Percentiles rank a stretch among this genome's conserved stretches.
Evolutionary conservation across 2,113 vertebrate species (phyloP).

Genomic region (Vidua macroura): DNA sequence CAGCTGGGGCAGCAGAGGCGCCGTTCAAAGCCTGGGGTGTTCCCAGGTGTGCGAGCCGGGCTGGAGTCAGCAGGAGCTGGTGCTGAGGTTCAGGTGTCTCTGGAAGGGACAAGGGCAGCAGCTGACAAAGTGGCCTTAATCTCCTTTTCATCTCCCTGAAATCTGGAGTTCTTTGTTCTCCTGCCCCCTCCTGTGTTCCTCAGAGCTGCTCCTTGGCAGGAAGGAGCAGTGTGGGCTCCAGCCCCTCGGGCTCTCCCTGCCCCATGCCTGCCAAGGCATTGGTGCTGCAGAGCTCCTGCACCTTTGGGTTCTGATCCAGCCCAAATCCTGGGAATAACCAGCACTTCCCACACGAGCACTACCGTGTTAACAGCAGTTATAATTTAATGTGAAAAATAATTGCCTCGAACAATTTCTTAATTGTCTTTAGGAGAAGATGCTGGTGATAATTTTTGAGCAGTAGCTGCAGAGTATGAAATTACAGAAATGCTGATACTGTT

Average conservation of each 20-base stretch:
- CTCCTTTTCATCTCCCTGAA: background rate
- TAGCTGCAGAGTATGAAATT: background rate
- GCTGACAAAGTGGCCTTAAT: background rate
- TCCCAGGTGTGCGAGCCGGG: background rate
- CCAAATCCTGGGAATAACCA: background rate
- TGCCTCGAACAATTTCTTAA: background rate
- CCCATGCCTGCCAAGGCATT: rapidly evolving
- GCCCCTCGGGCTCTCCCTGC: background rate
- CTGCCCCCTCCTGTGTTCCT: rapidly evolving
- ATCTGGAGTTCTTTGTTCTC: background rate
- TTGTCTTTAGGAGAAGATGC: background rate
- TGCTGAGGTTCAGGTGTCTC: background rate
- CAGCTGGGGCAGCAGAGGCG: background rate
- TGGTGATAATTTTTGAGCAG: background rate
- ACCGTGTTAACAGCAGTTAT: background rate
- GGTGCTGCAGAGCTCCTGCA: background rate
- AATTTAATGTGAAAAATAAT: background rate
- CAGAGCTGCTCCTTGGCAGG: background rate
- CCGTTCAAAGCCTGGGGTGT: background rate
- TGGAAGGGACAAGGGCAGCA: background rate
- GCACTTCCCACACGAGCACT: rapidly evolving
- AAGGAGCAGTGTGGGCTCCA: rapidly evolving
- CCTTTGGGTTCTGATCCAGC: background rate
- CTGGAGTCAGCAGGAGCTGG: background rate
- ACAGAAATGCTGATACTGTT: background rate